Conservation (phyloP, 2,113 vertebrate genomes). For the Ptilonorhynchus violaceus region DNA sequence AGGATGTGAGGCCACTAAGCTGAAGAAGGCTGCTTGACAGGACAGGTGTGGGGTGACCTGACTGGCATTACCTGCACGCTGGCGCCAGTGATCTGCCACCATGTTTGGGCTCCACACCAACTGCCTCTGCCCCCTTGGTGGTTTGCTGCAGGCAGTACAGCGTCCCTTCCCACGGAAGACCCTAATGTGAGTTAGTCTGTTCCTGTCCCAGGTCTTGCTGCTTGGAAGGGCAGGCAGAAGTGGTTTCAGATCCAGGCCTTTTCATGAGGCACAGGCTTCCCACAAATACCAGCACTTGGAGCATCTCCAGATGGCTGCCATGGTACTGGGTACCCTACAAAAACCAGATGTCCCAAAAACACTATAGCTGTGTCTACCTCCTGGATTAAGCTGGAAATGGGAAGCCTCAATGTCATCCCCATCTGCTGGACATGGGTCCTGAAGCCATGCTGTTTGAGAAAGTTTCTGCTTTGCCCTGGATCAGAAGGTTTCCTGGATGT, state of each 20-base stretch:
- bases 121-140: neutral
- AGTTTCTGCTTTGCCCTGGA: neutral
- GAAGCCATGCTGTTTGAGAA: neutral
- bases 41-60: neutral
- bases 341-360: neutral
- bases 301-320: neutral
- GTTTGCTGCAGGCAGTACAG: neutral
- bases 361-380: fast-evolving
- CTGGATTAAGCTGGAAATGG: neutral
- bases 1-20: fast-evolving
- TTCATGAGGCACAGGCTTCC: neutral
- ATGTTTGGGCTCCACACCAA: neutral
- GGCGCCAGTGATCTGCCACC: neutral
- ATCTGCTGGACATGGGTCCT: neutral
- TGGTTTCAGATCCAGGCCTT: neutral
- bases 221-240: neutral
- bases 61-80: neutral
- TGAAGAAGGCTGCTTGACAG: neutral
- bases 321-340: neutral
- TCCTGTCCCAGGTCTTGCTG: neutral
- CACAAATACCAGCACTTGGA: neutral
- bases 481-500: neutral
- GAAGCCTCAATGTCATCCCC: neutral
- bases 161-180: neutral
- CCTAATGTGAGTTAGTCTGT: fast-evolving